These are phyloP conservation scores for Rhagoletis zephyria DNA, from an alignment of 1,140 invertebrate genomes.

Conservation along the genomic window DNA sequence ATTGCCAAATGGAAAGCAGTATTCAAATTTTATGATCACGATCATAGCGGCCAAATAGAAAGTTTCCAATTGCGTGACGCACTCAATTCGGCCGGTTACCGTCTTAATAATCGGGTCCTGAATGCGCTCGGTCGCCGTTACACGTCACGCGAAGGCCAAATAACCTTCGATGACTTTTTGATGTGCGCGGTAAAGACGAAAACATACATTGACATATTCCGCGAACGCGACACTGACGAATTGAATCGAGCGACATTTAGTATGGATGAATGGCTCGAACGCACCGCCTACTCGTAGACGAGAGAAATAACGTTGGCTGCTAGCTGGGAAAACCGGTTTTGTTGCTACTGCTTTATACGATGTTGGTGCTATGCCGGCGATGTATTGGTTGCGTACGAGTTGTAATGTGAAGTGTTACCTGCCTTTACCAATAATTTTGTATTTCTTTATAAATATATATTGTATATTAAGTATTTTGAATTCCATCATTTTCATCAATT, in stretches of 20 bases:
- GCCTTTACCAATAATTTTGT: background rate
- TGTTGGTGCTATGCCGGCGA: background rate
- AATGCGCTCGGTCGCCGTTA: slow-evolving; percentile 92
- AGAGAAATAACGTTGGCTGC: background rate
- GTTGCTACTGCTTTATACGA: background rate
- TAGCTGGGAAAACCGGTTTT: slow-evolving; percentile 4
- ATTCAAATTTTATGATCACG: slow-evolving; percentile 89
- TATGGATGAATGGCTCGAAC: slow-evolving; percentile 90
- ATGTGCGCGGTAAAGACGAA: slow-evolving; percentile 94
- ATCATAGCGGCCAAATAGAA: slow-evolving; percentile 85
- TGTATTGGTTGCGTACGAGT: background rate
- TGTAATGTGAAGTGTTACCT: slow-evolving; percentile 6
- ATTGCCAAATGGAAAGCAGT: slow-evolving; percentile 92
- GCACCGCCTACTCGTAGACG: slow-evolving; percentile 80
- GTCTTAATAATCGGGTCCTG: slow-evolving; percentile 90
- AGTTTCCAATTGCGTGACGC: slow-evolving; percentile 90
- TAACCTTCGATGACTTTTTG: slow-evolving; percentile 95
- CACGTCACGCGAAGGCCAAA: slow-evolving; percentile 85
- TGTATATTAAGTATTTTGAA: background rate
- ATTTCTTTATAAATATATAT: background rate
- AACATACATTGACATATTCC: slow-evolving; percentile 92
- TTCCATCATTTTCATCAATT: slow-evolving; percentile 38
- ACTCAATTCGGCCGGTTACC: slow-evolving; percentile 89
- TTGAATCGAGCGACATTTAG: slow-evolving; percentile 85
- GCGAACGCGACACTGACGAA: slow-evolving; percentile 80